Evolutionary conservation across 2,113 vertebrate genomes (phyloP).

Genomic region (Sturnus vulgaris): DNA sequence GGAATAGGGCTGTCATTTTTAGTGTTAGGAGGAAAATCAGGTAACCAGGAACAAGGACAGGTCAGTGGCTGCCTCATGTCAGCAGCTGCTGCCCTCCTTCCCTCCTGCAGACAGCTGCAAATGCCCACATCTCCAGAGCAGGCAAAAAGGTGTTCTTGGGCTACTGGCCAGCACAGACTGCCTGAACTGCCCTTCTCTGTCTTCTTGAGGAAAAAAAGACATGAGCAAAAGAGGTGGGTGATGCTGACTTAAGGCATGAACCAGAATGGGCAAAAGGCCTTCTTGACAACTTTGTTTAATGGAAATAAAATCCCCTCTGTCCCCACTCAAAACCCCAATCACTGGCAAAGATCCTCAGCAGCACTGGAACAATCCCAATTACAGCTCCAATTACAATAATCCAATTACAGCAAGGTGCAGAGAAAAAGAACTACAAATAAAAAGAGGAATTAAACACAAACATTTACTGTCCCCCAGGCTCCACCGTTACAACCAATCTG

Average conservation of each 20-base stretch:
- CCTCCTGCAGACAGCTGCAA: not conserved
- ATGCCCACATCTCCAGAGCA: not conserved
- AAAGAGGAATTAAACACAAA: not conserved
- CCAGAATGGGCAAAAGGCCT: not conserved
- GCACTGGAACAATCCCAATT: not conserved
- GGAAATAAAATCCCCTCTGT: not conserved
- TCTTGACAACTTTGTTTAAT: not conserved
- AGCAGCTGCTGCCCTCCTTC: not conserved
- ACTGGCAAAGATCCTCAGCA: not conserved
- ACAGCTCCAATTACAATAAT: not conserved
- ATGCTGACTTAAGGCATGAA: not conserved
- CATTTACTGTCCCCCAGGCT: not conserved
- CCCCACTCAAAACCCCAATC: not conserved
- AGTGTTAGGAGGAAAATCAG: not conserved
- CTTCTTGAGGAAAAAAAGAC: not conserved
- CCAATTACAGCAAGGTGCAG: not conserved
- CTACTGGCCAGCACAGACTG: not conserved
- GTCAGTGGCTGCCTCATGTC: not conserved
- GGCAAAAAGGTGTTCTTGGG: not conserved
- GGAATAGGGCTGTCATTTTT: not conserved
- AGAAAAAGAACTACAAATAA: not conserved
- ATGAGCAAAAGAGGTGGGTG: not conserved
- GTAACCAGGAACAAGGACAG: not conserved
- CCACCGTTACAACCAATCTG: not conserved
- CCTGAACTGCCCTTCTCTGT: not conserved